phyloP scores from a whole-genome alignment of 2,113 vertebrate genomes.

The Notarius lentiginosus region DNA sequence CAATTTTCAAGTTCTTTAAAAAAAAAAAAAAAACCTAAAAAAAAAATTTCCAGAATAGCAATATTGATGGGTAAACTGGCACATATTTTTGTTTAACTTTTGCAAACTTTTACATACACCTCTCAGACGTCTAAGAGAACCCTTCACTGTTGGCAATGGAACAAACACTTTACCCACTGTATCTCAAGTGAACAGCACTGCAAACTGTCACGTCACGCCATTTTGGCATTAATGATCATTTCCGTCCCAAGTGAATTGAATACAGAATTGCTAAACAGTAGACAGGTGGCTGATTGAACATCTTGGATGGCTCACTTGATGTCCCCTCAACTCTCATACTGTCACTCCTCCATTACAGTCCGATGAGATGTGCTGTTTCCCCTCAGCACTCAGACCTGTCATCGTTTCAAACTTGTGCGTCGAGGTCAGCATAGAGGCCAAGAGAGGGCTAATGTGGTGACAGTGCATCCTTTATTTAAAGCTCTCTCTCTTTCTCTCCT shows the following conservation, averaged over 20 bases:
- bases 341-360: neutral
- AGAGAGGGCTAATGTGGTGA: slow-evolving; percentile 12
- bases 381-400: slow-evolving; percentile 27
- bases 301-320: neutral
- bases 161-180: slow-evolving; percentile 10
- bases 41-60: neutral
- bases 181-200: neutral
- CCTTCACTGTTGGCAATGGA: neutral
- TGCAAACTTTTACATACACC: neutral
- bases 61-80: neutral
- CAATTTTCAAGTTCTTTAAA: neutral
- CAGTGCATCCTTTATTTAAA: slow-evolving; percentile 40
- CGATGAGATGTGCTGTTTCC: slow-evolving; percentile 24
- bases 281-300: slow-evolving; percentile 31
- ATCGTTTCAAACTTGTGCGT: slow-evolving; percentile 49
- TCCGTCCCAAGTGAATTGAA: neutral
- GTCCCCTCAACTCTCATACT: slow-evolving; percentile 8
- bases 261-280: slow-evolving; percentile 32
- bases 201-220: neutral
- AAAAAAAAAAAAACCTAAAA: too few relatives aligned
- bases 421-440: slow-evolving; percentile 34
- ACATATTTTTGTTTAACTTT: neutral
- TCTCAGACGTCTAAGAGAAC: neutral
- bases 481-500: slow-evolving; percentile 53
- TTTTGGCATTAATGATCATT: slow-evolving; percentile 32